Evolutionary conservation across 1,140 invertebrate genomes (phyloP), one percentile per base, ranked within the genome.

Genomic region (Bathynomus jamesi): DNA sequence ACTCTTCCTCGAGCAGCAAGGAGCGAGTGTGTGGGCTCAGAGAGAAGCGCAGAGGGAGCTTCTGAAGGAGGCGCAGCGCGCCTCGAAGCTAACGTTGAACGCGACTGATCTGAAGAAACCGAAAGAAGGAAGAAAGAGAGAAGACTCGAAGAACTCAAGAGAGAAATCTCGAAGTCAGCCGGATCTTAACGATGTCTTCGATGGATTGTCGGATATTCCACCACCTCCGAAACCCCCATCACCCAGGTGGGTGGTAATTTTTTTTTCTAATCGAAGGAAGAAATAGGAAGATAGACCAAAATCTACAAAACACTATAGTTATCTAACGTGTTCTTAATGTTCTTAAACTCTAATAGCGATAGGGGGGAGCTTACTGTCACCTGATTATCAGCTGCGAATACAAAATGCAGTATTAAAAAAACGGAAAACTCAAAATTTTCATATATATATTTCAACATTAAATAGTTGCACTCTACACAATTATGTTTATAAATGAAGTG

Each of bases 1-100:
- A 28, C 67, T 77, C 7, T 77, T 77, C 53, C 67, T 77, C 25
- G 75, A 77, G 53, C 75, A 77, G 72, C 75, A 77, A 61, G 72
- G 75, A 2, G 72, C 72, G 8, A 77, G 75, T 53, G 75, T 77
- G 0, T 77, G 75, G 75, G 75, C 75, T 62, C 75, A 77, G 31
- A 53, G 75, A 21, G 75, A 77, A 61, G 72, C 72, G 13, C 75
- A 77, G 64, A 62, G 75, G 31, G 72, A 77, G 31, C 31, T 77
- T 24, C 67, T 77, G 17, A 77, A 77, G 32, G 72, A 70, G 25
- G 72, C 72, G 5, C 75, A 77, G 32, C 61, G 53, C 31, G 72
- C 72, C 30, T 40, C 32, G 7, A 40, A 40, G 32, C 7, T 40
- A 8, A 40, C 32, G 7, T 17, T 40, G 17, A 40, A 40, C 17